Evolutionary conservation across 2,113 vertebrate genomes (phyloP).

Genomic region (Eulemur macaco): DNA sequence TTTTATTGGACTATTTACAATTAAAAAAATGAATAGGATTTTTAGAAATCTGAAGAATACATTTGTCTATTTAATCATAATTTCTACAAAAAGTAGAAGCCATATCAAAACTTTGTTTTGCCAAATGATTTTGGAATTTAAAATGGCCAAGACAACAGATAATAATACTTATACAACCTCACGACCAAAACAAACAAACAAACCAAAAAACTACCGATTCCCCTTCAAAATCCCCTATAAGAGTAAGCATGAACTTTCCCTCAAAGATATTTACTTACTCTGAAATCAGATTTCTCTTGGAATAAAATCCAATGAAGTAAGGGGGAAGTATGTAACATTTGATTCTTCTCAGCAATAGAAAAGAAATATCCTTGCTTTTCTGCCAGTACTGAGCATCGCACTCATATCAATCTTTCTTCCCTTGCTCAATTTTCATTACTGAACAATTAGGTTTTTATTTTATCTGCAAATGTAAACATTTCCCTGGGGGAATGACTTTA

Average conservation of each 20-base stretch:
- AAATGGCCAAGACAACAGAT: background rate
- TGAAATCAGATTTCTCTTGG: conserved; percentile 49
- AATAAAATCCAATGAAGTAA: conserved; percentile 44
- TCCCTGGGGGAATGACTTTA: conserved; percentile 20
- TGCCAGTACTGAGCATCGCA: background rate
- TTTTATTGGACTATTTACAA: background rate
- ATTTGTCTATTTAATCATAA: background rate
- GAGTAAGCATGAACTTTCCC: background rate
- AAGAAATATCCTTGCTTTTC: conserved; percentile 22
- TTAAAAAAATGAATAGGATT: background rate
- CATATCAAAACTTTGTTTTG: background rate
- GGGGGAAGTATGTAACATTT: background rate
- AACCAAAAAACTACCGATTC: no score
- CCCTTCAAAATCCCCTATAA: background rate
- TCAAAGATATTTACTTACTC: conserved; percentile 41
- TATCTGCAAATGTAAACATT: conserved; percentile 1
- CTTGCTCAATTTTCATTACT: conserved; percentile 44
- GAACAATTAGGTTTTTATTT: conserved; percentile 18
- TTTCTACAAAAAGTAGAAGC: background rate
- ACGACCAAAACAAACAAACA: background rate
- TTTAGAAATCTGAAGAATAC: conserved; percentile 10
- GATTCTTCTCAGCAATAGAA: background rate
- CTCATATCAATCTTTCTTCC: background rate
- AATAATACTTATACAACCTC: background rate
- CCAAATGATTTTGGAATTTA: background rate